Evolutionary conservation across 2,888 invertebrate genomes (phyloP).

Genomic region (Itoplectis maculator): DNA sequence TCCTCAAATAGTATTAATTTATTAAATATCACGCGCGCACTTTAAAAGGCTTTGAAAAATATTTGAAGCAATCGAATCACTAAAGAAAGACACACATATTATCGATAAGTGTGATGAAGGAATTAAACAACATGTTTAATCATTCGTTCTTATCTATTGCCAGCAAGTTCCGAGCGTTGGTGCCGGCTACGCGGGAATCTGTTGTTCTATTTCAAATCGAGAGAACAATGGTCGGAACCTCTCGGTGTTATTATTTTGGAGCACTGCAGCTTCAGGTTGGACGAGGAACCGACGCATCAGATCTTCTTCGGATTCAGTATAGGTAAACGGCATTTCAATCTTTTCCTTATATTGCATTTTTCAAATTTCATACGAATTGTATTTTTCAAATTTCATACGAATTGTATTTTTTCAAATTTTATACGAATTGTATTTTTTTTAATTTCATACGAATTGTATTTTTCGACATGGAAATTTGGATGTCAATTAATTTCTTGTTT

Average conservation of each 20-base stretch:
- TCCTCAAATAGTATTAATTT: not conserved
- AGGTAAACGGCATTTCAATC: conserved; percentile 86
- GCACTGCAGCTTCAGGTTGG: conserved; percentile 89
- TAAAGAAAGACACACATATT: not conserved
- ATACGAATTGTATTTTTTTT: too few relatives aligned
- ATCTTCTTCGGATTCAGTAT: conserved; percentile 93
- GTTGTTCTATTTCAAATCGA: conserved; percentile 96
- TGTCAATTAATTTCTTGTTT: conserved; percentile 40
- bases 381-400: too few relatives aligned
- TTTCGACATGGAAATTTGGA: too few relatives aligned
- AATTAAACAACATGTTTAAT: conserved; percentile 21
- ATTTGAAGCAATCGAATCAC: not conserved
- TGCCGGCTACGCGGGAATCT: conserved; percentile 96
- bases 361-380: not conserved
- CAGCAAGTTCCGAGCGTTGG: conserved; percentile 93
- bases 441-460: too few relatives aligned
- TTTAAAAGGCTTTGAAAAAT: not conserved
- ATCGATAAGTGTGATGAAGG: conserved; percentile 1
- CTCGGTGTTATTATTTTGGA: conserved; percentile 95
- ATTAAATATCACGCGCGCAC: not conserved
- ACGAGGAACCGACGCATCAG: conserved; percentile 86
- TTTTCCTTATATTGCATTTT: too few relatives aligned
- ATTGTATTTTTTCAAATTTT: too few relatives aligned
- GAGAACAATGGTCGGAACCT: conserved; percentile 95
- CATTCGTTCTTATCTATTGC: conserved; percentile 56